These are phyloP conservation scores for Sandelia bainsii DNA, from an alignment of 2,797 vertebrate species.

Conservation along the genomic window DNA sequence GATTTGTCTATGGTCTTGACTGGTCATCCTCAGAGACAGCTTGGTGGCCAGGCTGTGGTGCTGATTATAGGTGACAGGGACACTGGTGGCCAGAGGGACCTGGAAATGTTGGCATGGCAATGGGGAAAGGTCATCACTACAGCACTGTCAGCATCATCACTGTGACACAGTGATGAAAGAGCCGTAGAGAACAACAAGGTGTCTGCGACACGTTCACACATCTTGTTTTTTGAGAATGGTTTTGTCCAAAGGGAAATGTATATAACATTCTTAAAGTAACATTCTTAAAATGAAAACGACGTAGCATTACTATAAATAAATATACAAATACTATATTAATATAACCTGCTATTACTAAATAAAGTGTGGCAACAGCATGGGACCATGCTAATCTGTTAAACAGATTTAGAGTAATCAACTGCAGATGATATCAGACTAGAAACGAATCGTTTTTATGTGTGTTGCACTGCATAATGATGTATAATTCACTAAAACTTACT, in stretches of 20 bases:
- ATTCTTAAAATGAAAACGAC: background rate
- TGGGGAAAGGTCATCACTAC: constrained; percentile 80
- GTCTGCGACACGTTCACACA: constrained; percentile 34
- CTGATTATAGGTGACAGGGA: constrained; percentile 79
- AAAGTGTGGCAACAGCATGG: no score
- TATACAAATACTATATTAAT: background rate
- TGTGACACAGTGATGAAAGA: constrained; percentile 60
- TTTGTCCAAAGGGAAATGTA: background rate
- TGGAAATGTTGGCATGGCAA: constrained; percentile 67
- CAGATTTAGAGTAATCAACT: no score
- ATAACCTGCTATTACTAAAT: background rate
- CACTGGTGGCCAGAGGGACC: constrained; percentile 78
- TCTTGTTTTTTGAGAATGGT: constrained; percentile 1
- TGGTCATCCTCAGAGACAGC: constrained; percentile 56
- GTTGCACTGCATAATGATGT: no score
- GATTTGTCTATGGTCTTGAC: constrained; percentile 53
- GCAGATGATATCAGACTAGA: no score
- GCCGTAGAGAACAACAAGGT: constrained; percentile 58
- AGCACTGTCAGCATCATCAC: constrained; percentile 76
- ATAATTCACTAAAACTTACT: no score
- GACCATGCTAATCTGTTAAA: no score
- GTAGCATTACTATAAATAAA: background rate
- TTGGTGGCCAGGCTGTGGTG: constrained; percentile 58
- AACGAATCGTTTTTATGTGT: no score
- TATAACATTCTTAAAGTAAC: background rate